Base-by-base conservation (phyloP, 2,113 vertebrate species). In the Acinonyx jubatus region DNA sequence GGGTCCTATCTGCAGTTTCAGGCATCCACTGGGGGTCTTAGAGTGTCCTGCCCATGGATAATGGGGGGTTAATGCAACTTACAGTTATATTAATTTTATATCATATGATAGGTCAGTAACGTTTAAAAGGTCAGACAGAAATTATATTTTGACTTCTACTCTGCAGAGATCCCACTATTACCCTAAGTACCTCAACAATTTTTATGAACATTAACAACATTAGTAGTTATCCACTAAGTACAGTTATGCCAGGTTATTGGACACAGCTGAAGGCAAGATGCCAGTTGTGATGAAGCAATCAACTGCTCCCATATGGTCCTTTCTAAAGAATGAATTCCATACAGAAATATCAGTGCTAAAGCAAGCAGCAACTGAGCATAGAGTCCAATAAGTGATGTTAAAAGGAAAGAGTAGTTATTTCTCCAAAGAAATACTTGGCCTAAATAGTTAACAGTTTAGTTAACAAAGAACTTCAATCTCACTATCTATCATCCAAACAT, bases 161-260 rank as follows among this genome's bases (percentile, higher is more conserved):
- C 88, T 82, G 36, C 85, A 73, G 94, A 92, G 68, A 96, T 74
- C 55, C 79, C 73, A 84, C 95, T 96, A 96, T 92, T 97, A 94
- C n/a, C n/a, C 80, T 92, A 89, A 96, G 93, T 90, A 97, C 86
- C 93, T 94, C 93, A 76, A 95, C 89, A 93, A 91, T 89, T 89
- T 97, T 97, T 96, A 98, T 73, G 48, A 96, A 36, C 5, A 41
- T 74, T 85, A 96, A 97, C 81, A 93, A 5, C 95, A 82, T 82
- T 94, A 97, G 86, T 73, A 92, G 73, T 74, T 94, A 61, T 93
- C 45, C 31, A 97, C 80, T 61, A 97, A 76, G 91, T 38, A 85
- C 33, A 96, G 89, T 73, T 55, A 48, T 36, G 74, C 25, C 71
- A 98, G 55, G 50, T 94, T 97, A 98, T n/a, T 80, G 95, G 36